Percentiles rank a stretch among this genome's conserved stretches.
Evolutionary conservation across 2,888 invertebrate genomes (phyloP).

Genomic region (Sussaba pulchella): DNA sequence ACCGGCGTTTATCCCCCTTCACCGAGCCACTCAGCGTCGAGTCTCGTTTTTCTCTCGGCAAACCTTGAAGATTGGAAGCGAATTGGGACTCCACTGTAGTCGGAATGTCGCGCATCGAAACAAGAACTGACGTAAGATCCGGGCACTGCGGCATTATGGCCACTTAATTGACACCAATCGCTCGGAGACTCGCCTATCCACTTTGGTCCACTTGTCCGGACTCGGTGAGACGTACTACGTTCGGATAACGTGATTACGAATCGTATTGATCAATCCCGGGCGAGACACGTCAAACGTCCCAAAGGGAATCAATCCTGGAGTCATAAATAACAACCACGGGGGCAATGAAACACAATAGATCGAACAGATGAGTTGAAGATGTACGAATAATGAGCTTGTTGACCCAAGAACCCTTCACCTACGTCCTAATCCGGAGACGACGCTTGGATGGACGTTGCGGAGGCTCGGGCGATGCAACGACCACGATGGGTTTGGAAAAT

Average conservation of each 20-base stretch:
- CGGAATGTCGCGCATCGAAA: constrained; percentile 47
- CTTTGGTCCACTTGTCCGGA: constrained; percentile 16
- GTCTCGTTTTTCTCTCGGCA: no score
- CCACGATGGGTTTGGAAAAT: constrained; percentile 20
- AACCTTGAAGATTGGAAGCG: no score
- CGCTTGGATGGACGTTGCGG: neutral
- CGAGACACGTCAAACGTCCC: constrained; percentile 29
- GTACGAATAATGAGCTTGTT: constrained; percentile 31
- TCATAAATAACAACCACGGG: constrained; percentile 19
- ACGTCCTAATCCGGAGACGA: constrained; percentile 10
- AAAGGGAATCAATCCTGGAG: neutral
- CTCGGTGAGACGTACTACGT: neutral
- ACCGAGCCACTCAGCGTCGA: no score
- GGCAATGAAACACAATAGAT: constrained; percentile 8
- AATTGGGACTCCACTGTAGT: no score
- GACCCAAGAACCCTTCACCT: neutral
- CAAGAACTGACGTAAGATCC: constrained; percentile 53
- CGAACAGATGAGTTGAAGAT: constrained; percentile 5
- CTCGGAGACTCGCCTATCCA: constrained; percentile 20
- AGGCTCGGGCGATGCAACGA: neutral
- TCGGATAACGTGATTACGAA: constrained; percentile 22
- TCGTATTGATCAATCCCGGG: neutral
- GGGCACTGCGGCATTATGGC: constrained; percentile 60
- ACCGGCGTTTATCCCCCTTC: no score
- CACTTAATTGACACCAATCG: constrained; percentile 65